A percentile compares a stretch with the other conserved stretches of the same genome.
phyloP scores from a whole-genome alignment of 1,140 invertebrate genomes.

The Charaxes varanes region DNA sequence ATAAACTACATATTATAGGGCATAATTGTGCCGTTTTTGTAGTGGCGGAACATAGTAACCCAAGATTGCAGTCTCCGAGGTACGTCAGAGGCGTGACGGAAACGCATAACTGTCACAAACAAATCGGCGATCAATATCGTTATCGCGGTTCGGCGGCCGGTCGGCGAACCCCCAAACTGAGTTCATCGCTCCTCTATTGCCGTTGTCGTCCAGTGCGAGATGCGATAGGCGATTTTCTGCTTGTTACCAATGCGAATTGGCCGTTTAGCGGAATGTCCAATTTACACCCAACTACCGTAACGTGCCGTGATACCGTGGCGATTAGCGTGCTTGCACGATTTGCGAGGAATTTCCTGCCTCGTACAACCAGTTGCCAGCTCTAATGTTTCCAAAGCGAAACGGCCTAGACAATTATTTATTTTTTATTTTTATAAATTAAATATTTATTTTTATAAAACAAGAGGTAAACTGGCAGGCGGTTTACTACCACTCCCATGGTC shows the following conservation, averaged over 20 bases:
- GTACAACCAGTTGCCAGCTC: too few species aligned
- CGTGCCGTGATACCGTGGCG: not conserved
- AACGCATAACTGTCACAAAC: conserved; percentile 19
- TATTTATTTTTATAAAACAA: too few species aligned
- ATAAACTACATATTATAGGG: too few species aligned
- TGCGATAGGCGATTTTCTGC: conserved; percentile 8
- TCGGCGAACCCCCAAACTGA: conserved; percentile 29
- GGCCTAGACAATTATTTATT: too few species aligned
- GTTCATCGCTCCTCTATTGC: conserved; percentile 20
- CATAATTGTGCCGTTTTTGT: not conserved
- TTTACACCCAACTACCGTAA: too few species aligned
- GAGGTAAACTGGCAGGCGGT: too few species aligned
- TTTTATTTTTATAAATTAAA: too few species aligned
- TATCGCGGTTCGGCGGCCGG: conserved; percentile 25
- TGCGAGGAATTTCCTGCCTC: too few species aligned
- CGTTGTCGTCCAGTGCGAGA: conserved; percentile 1
- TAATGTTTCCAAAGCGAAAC: too few species aligned
- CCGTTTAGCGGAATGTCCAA: not conserved
- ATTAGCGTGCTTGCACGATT: too few species aligned
- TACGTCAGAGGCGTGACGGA: conserved; percentile 14
- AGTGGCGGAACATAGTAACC: not conserved
- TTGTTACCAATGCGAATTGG: not conserved
- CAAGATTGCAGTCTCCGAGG: conserved; percentile 1
- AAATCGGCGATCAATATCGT: conserved; percentile 30
- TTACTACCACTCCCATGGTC: too few species aligned